Conservation (phyloP, 1,140 invertebrate genomes). For the silkworm (Bombyx mori) region ASM3026992v2 NC_085114.1:6772501-6773000, state of each 20-base stretch:
- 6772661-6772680: constrained; percentile 58
- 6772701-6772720: constrained; percentile 71
- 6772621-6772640: constrained; percentile 82
- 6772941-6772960: constrained; percentile 74
- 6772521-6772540: constrained; percentile 90
- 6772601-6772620: constrained; percentile 92
- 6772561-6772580: constrained; percentile 86
- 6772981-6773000: constrained; percentile 79
- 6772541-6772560: constrained; percentile 87
- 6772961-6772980: constrained; percentile 79
- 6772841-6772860: constrained; percentile 85
- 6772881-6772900: constrained; percentile 66
- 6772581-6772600: constrained; percentile 87
- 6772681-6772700: constrained; percentile 58
- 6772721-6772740: constrained; percentile 84
- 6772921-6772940: constrained; percentile 70
- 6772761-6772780: constrained; percentile 89
- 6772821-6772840: constrained; percentile 87
- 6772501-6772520: constrained; percentile 90
- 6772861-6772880: constrained; percentile 81
- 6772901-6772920: constrained; percentile 43
- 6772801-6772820: constrained; percentile 87
- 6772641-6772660: constrained; percentile 72
- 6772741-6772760: constrained; percentile 84
- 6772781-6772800: constrained; percentile 89